Evolutionary conservation across 1,140 invertebrate genomes (phyloP), one percentile per base, ranked within the genome.

Genomic region (Ctenoplectra terminalis): DNA sequence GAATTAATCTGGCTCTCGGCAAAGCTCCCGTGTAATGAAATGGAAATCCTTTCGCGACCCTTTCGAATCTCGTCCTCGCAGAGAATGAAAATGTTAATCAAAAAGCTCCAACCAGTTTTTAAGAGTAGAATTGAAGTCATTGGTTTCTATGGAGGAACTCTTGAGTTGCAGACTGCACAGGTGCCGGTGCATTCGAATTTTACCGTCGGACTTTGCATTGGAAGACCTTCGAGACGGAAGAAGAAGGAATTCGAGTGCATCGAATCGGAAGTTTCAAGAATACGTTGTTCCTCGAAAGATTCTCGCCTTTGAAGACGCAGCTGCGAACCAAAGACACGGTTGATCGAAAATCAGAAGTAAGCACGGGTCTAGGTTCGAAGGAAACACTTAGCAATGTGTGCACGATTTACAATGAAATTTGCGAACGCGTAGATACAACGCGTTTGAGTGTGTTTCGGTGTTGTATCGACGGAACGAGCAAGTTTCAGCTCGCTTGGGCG

Each of bases 11-110:
- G 29, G 29, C 9, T 23, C 60, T 5, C n/a, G 9, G 8, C 4
- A 31, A 11, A 29, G 20, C 26, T 4, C 1, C 37, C 34, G 60
- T 2, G 46, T 40, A 66, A 67, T 67, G 60, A 76, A 66, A 76
- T 66, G 73, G 61, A 76, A 76, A 76, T 76, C 63, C 73, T 66
- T 76, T 37, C 72, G 56, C 54, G 40, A 29, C 40, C 56, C 5
- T 61, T 34, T 23, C 56, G 72, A 74, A 26, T n/a, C 29, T 50
- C 31, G 8, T 11, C 23, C n/a, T 48, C 29, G 20, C 46, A 23
- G 8, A 8, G 29, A 8, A 69, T 48, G 66, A 29, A 69, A 69
- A 69, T 31, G 66, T 69, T 69, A 52, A 69, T 69, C 66, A 69
- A 69, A 8, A n/a, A n/a, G 43, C 43, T 13, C 3, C 0, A 17